These are phyloP conservation scores for Pipistrellus pipistrellus DNA, from an alignment of 2,797 vertebrate genomes.

Conservation along the genomic window DNA sequence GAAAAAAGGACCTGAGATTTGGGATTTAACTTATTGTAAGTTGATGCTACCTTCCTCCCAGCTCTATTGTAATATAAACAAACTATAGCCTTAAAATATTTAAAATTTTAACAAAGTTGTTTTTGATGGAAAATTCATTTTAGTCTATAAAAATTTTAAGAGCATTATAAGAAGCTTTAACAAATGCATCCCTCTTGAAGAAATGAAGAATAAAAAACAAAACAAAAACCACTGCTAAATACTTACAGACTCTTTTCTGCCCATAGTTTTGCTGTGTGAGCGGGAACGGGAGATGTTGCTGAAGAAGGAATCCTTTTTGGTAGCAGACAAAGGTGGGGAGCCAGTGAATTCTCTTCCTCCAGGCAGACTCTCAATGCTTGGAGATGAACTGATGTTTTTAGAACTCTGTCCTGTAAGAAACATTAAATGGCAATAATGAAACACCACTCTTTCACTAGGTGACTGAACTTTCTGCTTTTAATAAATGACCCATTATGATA, in stretches of 20 bases:
- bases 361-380: constrained; percentile 96
- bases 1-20: neutral
- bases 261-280: constrained; percentile 97
- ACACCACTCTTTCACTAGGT: neutral
- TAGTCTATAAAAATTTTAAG: neutral
- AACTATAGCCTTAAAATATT: neutral
- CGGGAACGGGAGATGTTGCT: constrained; percentile 96
- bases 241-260: constrained; percentile 95
- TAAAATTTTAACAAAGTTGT: neutral
- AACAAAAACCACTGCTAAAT: constrained; percentile 24
- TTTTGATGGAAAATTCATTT: constrained; percentile 45
- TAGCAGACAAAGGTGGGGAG: constrained; percentile 95
- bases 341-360: constrained; percentile 92
- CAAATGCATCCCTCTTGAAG: neutral
- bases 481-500: neutral
- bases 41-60: neutral
- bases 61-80: neutral
- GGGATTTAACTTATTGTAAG: constrained; percentile 52
- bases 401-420: constrained; percentile 92
- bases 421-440: constrained; percentile 78
- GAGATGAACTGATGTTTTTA: constrained; percentile 94
- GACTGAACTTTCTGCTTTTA: neutral
- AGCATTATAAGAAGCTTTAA: constrained; percentile 43
- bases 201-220: constrained; percentile 2
- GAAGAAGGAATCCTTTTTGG: constrained; percentile 98